These are phyloP conservation scores for Pempheris klunzingeri DNA, from an alignment of 2,797 vertebrate genomes.

Conservation along the genomic window DNA sequence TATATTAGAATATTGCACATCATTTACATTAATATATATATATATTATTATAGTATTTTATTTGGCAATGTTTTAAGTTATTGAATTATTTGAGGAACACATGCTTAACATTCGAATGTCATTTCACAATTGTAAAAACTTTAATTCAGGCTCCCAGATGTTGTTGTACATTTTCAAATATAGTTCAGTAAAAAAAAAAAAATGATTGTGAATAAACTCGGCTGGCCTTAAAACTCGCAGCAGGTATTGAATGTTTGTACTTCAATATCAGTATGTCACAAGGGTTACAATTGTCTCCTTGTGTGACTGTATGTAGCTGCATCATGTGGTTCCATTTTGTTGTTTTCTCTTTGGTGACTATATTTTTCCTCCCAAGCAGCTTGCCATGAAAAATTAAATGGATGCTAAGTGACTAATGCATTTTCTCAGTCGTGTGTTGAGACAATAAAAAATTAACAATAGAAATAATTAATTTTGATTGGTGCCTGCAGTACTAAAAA, in stretches of 20 bases:
- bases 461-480: constrained; percentile 93
- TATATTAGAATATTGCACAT: too few species aligned
- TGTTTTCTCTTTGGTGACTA: constrained; percentile 75
- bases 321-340: constrained; percentile 62
- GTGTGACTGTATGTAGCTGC: constrained; percentile 31
- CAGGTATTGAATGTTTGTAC: constrained; percentile 4
- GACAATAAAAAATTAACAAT: constrained; percentile 93
- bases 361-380: constrained; percentile 86
- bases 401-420: constrained; percentile 90
- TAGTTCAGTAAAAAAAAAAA: neutral
- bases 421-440: constrained; percentile 88
- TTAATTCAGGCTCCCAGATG: neutral
- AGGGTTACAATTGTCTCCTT: constrained; percentile 1
- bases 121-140: neutral
- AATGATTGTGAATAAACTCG: neutral
- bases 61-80: neutral
- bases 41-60: too few species aligned
- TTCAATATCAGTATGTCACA: neutral
- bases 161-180: neutral
- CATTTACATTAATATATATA: too few species aligned
- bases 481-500: constrained; percentile 89
- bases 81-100: neutral
- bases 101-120: neutral
- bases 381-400: constrained; percentile 90
- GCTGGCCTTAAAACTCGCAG: neutral